Percentiles rank a stretch among this genome's conserved stretches.
Conservation (phyloP, 2,113 vertebrate species). For the Petaurus breviceps region DNA sequence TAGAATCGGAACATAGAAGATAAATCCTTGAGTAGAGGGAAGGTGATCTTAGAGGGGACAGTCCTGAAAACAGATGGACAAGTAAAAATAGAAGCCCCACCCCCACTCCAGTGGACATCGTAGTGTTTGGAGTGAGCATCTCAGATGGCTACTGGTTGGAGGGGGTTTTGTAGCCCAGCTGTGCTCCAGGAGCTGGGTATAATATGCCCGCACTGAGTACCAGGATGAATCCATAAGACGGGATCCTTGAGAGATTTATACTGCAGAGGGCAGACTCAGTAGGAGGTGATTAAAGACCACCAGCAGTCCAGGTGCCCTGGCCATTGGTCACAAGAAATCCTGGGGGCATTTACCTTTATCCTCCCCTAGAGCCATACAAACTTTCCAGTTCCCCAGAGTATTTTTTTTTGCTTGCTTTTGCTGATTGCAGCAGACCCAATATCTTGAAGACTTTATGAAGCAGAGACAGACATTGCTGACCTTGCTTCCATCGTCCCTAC, state of each 20-base stretch:
- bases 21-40: background rate
- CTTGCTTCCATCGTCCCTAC: background rate
- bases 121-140: background rate
- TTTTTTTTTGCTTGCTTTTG: background rate
- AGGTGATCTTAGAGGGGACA: background rate
- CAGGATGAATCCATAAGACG: background rate
- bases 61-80: background rate
- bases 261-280: background rate
- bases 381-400: no score
- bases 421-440: background rate
- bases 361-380: no score
- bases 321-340: background rate
- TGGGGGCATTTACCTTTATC: background rate
- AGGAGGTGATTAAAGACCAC: no score
- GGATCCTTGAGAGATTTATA: background rate
- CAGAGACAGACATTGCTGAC: background rate
- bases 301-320: background rate
- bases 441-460: background rate
- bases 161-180: no score
- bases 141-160: background rate
- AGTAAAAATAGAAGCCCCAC: background rate
- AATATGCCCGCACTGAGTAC: no score
- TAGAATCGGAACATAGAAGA: background rate
- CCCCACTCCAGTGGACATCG: background rate
- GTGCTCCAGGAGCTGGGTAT: background rate